Evolutionary conservation across 2,888 invertebrate species (phyloP), one percentile per base, ranked within the genome.

Genomic region (Drosophila suboccidentalis): DNA sequence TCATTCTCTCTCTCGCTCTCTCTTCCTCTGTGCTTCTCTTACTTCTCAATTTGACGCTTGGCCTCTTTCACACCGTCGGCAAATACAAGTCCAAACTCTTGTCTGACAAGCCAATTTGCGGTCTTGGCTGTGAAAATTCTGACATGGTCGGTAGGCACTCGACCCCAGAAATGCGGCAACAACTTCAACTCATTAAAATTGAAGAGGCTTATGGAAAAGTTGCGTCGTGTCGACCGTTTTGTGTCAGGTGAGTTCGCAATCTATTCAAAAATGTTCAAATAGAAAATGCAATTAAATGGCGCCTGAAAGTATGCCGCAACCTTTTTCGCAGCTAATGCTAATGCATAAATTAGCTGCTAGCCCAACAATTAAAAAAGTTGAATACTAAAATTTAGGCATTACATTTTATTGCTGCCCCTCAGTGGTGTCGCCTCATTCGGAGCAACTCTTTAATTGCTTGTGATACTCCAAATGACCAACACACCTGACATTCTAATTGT

Each of bases 131-230:
- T 76, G 49, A 54, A 58, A 64, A 64, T 43, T 71, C 61, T 77
- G 50, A 65, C 76, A 63, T 60, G 41, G 29, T 58, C 50, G 57
- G 49, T 41, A 34, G 53, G 19, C 47, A 55, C 38, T 62, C 51
- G 49, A 61, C 65, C 74, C 71, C 62, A 70, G 46, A 71, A 78
- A 50, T 64, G 58, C 46, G 70, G 68, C 55, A 57, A 67, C 64
- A 78, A 69, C 75, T 71, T 72, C 36, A 79, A 79, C 78, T 84
- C 80, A 83, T 83, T 83, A 83, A 80, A 83, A 67, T 58, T 77
- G 70, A 71, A 80, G 74, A 54, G 74, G 77, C 62, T 61, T 55
- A 36, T 34, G 49, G 34, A 65, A 74, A 78, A 78, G 71, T 72
- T 81, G 67, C 55, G 47, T 51, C 59, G 38, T 39, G 60, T 55